phyloP scores from a whole-genome alignment of 2,797 vertebrate genomes.

The Cirrhinus molitorella region DNA sequence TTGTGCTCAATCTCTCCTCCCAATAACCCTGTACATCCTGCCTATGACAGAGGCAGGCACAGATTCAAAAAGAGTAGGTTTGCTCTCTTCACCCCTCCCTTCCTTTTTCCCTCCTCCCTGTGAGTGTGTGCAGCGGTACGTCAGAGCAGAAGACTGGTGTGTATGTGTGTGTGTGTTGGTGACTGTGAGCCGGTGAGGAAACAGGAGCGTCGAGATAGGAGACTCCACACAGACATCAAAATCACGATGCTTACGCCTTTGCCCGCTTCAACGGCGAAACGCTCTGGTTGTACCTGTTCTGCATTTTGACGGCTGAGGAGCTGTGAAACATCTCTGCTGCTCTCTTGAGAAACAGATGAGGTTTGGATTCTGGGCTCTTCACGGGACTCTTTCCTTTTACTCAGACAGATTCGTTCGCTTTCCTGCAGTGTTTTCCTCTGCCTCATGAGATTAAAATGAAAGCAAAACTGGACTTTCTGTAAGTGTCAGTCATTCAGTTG shows the following conservation, averaged over 20 bases:
- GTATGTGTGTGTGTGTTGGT: slow-evolving; percentile 40
- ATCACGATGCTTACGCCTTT: slow-evolving; percentile 31
- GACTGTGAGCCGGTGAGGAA: slow-evolving; percentile 43
- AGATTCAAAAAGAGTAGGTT: slow-evolving; percentile 39
- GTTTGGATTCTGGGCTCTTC: slow-evolving; percentile 24
- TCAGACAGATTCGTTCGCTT: background rate
- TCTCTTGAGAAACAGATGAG: slow-evolving; percentile 13
- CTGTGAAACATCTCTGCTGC: slow-evolving; percentile 14
- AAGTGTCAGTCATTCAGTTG: slow-evolving; percentile 58
- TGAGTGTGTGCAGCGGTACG: slow-evolving; percentile 44
- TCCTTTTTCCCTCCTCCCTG: slow-evolving; percentile 32
- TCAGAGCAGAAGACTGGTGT: slow-evolving; percentile 48
- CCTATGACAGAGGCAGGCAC: slow-evolving; percentile 12
- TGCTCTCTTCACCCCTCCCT: slow-evolving; percentile 40
- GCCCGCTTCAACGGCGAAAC: background rate
- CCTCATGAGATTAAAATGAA: slow-evolving; percentile 39
- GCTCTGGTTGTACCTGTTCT: background rate
- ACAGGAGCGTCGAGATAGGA: slow-evolving; percentile 23
- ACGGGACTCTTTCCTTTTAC: slow-evolving; percentile 5
- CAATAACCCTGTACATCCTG: slow-evolving; percentile 35
- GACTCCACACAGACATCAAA: slow-evolving; percentile 32
- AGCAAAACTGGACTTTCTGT: slow-evolving; percentile 59
- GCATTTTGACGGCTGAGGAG: background rate
- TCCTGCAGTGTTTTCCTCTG: slow-evolving; percentile 5
- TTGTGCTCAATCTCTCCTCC: slow-evolving; percentile 26